Percentiles rank a stretch among this genome's conserved stretches.
phyloP scores from a whole-genome alignment of 2,113 vertebrate genomes.

The Proteles cristata region DNA sequence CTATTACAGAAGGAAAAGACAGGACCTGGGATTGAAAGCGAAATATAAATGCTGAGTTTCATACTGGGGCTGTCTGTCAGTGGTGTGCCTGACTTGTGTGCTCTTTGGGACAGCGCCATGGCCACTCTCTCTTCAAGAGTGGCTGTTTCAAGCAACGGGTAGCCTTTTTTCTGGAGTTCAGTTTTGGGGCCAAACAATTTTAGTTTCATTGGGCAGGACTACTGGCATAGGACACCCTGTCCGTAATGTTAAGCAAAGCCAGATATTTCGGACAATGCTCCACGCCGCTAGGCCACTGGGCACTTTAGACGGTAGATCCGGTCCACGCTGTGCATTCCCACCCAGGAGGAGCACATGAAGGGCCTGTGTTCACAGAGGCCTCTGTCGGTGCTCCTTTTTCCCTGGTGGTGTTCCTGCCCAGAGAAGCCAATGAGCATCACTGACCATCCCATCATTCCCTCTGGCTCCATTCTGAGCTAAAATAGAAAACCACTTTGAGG shows the following conservation, averaged over 20 bases:
- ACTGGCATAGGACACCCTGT: background rate
- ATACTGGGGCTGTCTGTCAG: background rate
- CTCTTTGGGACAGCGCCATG: background rate
- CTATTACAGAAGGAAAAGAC: background rate
- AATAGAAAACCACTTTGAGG: background rate
- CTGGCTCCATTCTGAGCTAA: background rate
- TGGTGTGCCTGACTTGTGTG: background rate
- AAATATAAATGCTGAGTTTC: no score
- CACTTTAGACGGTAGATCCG: background rate
- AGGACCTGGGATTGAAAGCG: background rate
- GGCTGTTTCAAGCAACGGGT: background rate
- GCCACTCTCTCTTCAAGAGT: background rate
- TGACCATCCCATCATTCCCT: background rate
- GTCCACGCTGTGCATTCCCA: background rate
- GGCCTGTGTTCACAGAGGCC: background rate
- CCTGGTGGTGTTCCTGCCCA: background rate
- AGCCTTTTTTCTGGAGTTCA: no score
- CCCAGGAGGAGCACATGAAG: fast-evolving
- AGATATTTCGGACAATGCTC: background rate
- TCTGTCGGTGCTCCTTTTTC: background rate
- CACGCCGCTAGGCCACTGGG: background rate
- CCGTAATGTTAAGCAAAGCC: background rate
- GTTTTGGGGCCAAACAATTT: no score
- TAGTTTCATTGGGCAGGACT: background rate
- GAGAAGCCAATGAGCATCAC: background rate